Conservation (phyloP, 2,113 vertebrate species). For the Taurulus bubalis region DNA sequence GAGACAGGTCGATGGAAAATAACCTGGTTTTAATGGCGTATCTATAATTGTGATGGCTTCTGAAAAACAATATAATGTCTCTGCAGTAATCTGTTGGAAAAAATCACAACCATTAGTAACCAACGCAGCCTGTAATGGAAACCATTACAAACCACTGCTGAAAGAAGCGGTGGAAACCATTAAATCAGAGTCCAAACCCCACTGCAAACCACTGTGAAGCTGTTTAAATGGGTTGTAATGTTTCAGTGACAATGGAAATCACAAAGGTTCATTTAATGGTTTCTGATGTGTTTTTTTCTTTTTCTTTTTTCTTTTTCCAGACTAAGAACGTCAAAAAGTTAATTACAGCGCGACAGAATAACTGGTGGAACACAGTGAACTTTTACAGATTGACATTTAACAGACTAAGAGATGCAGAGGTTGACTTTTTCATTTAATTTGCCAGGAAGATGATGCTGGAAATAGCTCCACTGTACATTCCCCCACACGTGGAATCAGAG, state of each 20-base stretch:
- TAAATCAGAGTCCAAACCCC: slow-evolving; percentile 12
- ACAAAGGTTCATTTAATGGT: slow-evolving; percentile 30
- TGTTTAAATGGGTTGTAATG: slow-evolving; percentile 21
- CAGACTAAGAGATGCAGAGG: slow-evolving; percentile 41
- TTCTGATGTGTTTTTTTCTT: slow-evolving; percentile 26
- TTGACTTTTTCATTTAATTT: slow-evolving; percentile 63
- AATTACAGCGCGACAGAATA: slow-evolving; percentile 46
- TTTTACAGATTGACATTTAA: slow-evolving; percentile 64
- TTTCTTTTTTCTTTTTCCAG: slow-evolving; percentile 5
- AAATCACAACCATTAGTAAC: slow-evolving; percentile 36
- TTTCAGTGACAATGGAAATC: slow-evolving; percentile 41
- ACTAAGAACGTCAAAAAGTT: slow-evolving; percentile 44
- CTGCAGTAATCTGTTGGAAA: slow-evolving; percentile 38
- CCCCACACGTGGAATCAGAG: slow-evolving; percentile 9
- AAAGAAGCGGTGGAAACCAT: slow-evolving; percentile 31
- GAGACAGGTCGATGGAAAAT: not conserved
- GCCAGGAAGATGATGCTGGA: slow-evolving; percentile 31
- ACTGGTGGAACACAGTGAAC: slow-evolving; percentile 40
- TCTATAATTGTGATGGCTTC: not conserved
- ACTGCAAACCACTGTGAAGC: slow-evolving; percentile 23
- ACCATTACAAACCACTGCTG: slow-evolving; percentile 40
- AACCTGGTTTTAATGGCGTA: not conserved
- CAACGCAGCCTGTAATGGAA: slow-evolving; percentile 35
- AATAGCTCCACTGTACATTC: slow-evolving; percentile 37
- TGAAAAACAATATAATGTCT: slow-evolving; percentile 11